Base-by-base conservation (phyloP, 2,888 invertebrate species). In the Pilophorus perplexus region DNA sequence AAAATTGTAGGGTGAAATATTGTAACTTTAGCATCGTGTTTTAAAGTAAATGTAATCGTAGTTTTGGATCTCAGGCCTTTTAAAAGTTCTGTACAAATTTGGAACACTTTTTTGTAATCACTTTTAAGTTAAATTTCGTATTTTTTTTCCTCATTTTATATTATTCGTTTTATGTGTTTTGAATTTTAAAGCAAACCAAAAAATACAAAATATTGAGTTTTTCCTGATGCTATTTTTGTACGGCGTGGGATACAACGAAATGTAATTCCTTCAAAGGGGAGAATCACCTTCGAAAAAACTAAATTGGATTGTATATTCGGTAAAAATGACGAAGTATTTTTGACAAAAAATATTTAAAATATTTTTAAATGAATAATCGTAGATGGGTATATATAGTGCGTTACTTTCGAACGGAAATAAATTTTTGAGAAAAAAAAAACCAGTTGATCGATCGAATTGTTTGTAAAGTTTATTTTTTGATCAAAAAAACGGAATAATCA, bases 21-120 rank as follows among this genome's bases (percentile, higher is more conserved):
- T 12, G 25, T 52, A 59, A 59, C 23, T n/a, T 27, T 46, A 62
- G 62, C 40, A 64, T 46, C 50, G 57, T 66, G 54, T 57, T 59
- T 66, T 57, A 57, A 62, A 62, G 27, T 5, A 50, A 60, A 46
- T 59, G 42, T 67, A 65, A 69, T 46, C 59, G 69, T 68, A 69
- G 68, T 67, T 28, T 66, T 59, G 68, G 69, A 69, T 69, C 69
- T 69, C 69, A 69, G 69, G 69, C 69, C 69, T 69, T 59, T 67
- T 52, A 69, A 67, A 67, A 66, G 67, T 62, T 68, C 67, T 69
- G 69, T 69, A 69, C 69, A 69, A 69, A 69, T 67, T 68, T 67
- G 33, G 28, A 62, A 46, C 23, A 40, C 25, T 59, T 57, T 4
- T 33, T 33, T 33, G 6, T 33, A 33, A 33, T 8, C 33, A 8